Conservation (phyloP, 1,140 invertebrate genomes). For the Tribolium madens region DNA sequence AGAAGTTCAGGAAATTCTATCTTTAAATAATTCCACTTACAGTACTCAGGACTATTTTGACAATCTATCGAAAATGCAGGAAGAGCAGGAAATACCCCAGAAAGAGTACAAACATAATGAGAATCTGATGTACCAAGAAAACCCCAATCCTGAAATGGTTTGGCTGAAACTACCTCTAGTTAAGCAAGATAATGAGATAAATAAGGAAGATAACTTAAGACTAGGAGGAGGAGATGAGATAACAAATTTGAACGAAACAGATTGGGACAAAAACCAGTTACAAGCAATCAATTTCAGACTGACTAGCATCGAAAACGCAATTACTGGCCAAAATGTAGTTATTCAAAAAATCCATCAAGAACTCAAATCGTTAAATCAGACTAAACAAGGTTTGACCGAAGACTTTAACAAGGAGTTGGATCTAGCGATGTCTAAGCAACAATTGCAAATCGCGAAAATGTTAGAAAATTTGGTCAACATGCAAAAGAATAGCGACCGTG, state of each 20-base stretch:
- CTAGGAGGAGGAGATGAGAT: constrained; percentile 51
- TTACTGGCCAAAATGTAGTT: constrained; percentile 62
- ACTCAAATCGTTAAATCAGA: constrained; percentile 62
- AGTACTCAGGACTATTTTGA: constrained; percentile 61
- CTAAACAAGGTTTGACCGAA: constrained; percentile 62
- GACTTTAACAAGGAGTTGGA: constrained; percentile 62
- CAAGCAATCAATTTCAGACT: constrained; percentile 58
- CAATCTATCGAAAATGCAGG: constrained; percentile 58
- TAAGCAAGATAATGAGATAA: constrained; percentile 65
- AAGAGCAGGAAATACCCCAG: constrained; percentile 44
- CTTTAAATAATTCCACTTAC: constrained; percentile 68
- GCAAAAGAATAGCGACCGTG: constrained; percentile 64
- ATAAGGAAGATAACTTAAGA: constrained; percentile 60
- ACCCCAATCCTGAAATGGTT: constrained; percentile 43
- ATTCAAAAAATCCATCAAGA: constrained; percentile 65
- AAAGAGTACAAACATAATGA: constrained; percentile 48
- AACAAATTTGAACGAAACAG: constrained; percentile 38
- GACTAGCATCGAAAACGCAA: constrained; percentile 56
- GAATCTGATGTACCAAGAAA: constrained; percentile 39
- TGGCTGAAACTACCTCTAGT: constrained; percentile 68
- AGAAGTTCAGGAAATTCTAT: constrained; percentile 85
- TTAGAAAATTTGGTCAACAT: constrained; percentile 61
- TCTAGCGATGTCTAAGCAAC: constrained; percentile 62
- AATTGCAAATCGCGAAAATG: constrained; percentile 66
- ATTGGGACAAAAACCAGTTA: constrained; percentile 52